Evolutionary conservation across 2,797 vertebrate species (phyloP).

Genomic region (Semotilus atromaculatus): DNA sequence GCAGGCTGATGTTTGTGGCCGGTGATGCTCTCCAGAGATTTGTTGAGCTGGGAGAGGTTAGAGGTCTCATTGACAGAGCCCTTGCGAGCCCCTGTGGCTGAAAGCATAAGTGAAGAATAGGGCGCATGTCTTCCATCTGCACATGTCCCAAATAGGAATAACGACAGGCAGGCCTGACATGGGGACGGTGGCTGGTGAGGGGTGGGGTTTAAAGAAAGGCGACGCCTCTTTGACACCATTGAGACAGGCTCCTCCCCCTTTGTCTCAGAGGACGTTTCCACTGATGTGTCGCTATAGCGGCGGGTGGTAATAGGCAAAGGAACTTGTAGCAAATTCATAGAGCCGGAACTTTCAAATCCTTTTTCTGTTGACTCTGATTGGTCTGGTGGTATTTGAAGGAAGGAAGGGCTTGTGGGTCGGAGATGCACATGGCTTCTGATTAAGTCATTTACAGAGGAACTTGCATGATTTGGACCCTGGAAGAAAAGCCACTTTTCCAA

Average conservation of each 20-base stretch:
- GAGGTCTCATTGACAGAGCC: slow-evolving; percentile 63
- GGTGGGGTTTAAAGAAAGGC: slow-evolving; percentile 71
- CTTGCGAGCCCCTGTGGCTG: slow-evolving; percentile 57
- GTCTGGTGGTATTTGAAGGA: slow-evolving; percentile 48
- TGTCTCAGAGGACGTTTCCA: slow-evolving; percentile 47
- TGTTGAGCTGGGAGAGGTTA: slow-evolving; percentile 76
- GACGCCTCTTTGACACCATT: slow-evolving; percentile 57
- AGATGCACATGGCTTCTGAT: slow-evolving; percentile 62
- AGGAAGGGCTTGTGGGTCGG: slow-evolving; percentile 56
- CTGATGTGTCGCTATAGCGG: slow-evolving; percentile 70
- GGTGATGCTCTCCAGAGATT: slow-evolving; percentile 79
- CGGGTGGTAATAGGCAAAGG: slow-evolving; percentile 62
- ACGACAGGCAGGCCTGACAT: slow-evolving; percentile 71
- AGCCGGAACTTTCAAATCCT: slow-evolving; percentile 49
- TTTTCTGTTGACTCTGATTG: slow-evolving; percentile 56
- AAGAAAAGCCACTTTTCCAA: slow-evolving; percentile 21
- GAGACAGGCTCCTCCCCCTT: slow-evolving; percentile 45
- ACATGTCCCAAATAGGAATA: slow-evolving; percentile 64
- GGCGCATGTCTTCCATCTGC: slow-evolving; percentile 37
- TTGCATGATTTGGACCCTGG: slow-evolving; percentile 67
- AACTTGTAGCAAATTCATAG: slow-evolving; percentile 50
- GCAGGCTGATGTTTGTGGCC: slow-evolving; percentile 65
- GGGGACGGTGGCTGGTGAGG: slow-evolving; percentile 41
- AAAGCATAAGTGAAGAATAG: slow-evolving; percentile 41
- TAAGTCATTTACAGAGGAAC: slow-evolving; percentile 73